These are phyloP conservation scores for Colinus virginianus DNA, from an alignment of 2,113 vertebrate species.

Conservation along the genomic window DNA sequence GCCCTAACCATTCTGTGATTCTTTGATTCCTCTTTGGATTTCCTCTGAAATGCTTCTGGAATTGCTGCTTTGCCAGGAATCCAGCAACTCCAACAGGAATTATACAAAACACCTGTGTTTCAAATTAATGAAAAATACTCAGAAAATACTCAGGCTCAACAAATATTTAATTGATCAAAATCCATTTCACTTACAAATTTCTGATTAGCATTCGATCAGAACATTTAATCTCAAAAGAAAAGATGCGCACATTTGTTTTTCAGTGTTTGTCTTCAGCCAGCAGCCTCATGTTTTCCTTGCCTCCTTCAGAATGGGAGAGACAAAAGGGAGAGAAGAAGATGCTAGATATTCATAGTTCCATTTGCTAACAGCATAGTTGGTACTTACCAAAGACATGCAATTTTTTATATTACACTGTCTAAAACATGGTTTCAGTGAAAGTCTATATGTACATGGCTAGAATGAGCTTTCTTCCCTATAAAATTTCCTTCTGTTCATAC, in stretches of 20 bases:
- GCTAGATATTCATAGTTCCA: background rate
- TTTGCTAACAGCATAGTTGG: background rate
- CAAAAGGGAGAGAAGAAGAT: background rate
- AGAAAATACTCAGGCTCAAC: background rate
- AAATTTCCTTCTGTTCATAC: background rate
- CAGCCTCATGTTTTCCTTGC: background rate
- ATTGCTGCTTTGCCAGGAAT: background rate
- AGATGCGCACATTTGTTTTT: rapidly evolving
- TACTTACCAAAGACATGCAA: background rate
- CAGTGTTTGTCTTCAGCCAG: background rate
- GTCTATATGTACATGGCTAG: background rate
- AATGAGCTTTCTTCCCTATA: background rate
- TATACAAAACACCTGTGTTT: background rate
- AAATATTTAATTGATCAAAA: background rate
- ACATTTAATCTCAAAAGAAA: background rate
- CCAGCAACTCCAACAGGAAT: background rate
- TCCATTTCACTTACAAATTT: background rate
- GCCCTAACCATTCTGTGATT: background rate
- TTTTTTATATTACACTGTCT: background rate
- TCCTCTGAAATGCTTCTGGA: background rate
- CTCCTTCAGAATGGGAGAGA: background rate
- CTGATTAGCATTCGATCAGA: background rate
- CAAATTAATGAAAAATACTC: background rate
- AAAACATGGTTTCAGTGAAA: background rate
- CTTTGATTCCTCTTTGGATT: background rate